Percentiles rank a stretch among this genome's conserved stretches.
Evolutionary conservation across 2,888 invertebrate species (phyloP).

Genomic region (Micropterix aruncella): DNA sequence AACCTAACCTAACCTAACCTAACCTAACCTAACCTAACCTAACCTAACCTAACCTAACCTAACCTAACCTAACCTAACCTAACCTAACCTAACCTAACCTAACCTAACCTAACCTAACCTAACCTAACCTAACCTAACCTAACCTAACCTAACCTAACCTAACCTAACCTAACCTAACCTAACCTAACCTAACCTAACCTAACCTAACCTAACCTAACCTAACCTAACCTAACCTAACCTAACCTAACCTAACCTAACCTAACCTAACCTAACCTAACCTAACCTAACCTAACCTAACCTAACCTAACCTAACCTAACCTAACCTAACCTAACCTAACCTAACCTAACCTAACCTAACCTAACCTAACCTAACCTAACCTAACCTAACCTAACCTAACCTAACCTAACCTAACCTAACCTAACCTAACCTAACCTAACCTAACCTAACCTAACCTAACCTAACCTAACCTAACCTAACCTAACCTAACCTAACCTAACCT

Average conservation of each 20-base stretch:
- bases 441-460: slow-evolving; percentile 12
- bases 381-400: slow-evolving; percentile 5
- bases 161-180: slow-evolving; percentile 5
- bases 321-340: slow-evolving; percentile 5
- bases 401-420: slow-evolving; percentile 11
- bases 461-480: slow-evolving; percentile 11
- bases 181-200: slow-evolving; percentile 5
- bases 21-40: slow-evolving; percentile 14
- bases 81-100: slow-evolving; percentile 3
- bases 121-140: slow-evolving; percentile 5
- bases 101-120: slow-evolving; percentile 5
- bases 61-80: slow-evolving; percentile 5
- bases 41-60: slow-evolving; percentile 12
- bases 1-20: slow-evolving; percentile 13
- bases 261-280: slow-evolving; percentile 5
- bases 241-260: slow-evolving; percentile 5
- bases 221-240: slow-evolving; percentile 4
- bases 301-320: slow-evolving; percentile 4
- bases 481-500: slow-evolving; percentile 13
- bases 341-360: slow-evolving; percentile 5
- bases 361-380: slow-evolving; percentile 5
- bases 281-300: slow-evolving; percentile 5
- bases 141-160: slow-evolving; percentile 5
- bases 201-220: slow-evolving; percentile 5
- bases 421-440: slow-evolving; percentile 9